These are phyloP conservation scores for Mustela nigripes DNA, from an alignment of 2,113 vertebrate genomes.

Conservation along the genomic window DNA sequence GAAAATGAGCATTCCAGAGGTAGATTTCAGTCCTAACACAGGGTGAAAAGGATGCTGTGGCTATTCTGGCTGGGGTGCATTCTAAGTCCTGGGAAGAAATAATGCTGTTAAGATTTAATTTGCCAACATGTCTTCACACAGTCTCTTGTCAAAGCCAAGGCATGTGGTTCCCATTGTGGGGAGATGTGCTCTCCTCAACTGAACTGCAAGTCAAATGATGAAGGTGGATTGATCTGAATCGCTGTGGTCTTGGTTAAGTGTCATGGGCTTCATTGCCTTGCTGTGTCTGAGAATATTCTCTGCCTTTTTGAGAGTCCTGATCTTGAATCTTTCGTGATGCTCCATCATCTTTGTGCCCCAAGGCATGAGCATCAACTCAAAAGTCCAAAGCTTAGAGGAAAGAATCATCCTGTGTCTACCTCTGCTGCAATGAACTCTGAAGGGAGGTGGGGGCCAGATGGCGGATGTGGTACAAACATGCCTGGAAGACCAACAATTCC, in stretches of 20 bases:
- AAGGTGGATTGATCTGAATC: neutral
- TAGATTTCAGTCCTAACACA: neutral
- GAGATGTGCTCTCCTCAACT: neutral
- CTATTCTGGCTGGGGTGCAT: neutral
- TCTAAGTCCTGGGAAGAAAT: neutral
- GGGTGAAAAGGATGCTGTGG: neutral
- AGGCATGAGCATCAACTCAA: neutral
- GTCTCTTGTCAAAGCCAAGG: neutral
- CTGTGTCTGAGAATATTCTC: neutral
- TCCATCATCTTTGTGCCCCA: neutral
- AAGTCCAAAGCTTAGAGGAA: neutral
- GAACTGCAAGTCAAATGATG: neutral
- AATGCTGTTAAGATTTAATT: neutral
- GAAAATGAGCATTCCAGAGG: neutral
- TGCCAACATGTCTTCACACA: neutral
- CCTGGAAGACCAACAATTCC: neutral
- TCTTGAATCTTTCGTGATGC: neutral
- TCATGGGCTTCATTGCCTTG: neutral
- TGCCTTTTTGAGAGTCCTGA: neutral
- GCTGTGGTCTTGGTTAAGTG: neutral
- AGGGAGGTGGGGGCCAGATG: neutral
- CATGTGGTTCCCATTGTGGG: neutral
- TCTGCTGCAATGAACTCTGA: neutral
- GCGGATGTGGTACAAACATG: neutral
- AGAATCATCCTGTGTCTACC: neutral